These are phyloP conservation scores for Ceryle rudis DNA, from an alignment of 2,797 vertebrate genomes.

Conservation along the genomic window DNA sequence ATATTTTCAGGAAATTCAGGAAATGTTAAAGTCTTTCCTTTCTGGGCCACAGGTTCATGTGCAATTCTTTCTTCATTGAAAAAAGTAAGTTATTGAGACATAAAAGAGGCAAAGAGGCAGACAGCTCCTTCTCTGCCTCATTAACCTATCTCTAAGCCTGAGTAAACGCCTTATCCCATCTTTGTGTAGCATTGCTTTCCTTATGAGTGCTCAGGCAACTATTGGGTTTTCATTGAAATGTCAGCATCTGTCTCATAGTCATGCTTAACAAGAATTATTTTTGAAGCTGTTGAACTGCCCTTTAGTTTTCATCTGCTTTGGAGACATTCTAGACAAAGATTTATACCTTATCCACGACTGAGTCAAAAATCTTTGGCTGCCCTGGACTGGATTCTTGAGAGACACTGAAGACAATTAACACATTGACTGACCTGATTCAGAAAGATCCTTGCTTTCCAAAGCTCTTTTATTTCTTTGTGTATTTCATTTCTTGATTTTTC, in stretches of 20 bases:
- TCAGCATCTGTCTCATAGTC: neutral
- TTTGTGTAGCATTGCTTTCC: neutral
- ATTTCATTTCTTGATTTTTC: neutral
- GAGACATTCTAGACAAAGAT: neutral
- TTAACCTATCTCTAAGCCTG: neutral
- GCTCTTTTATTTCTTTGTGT: neutral
- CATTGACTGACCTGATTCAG: neutral
- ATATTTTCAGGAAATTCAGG: neutral
- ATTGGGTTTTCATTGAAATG: fast-evolving
- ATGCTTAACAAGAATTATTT: neutral
- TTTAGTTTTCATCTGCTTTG: neutral
- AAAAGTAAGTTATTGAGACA: neutral
- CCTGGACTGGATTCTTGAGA: neutral
- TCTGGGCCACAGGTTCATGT: neutral
- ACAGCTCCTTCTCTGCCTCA: neutral
- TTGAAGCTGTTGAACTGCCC: neutral
- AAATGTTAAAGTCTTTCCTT: neutral
- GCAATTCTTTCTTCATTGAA: neutral
- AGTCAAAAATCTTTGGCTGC: neutral
- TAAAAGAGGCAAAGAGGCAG: neutral
- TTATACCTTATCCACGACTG: neutral
- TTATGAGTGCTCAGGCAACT: neutral
- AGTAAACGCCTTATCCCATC: neutral
- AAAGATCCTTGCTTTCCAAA: neutral
- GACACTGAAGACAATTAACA: neutral